Base-by-base conservation (phyloP, 2,113 vertebrate species). In the Dissostichus mawsoni region DNA sequence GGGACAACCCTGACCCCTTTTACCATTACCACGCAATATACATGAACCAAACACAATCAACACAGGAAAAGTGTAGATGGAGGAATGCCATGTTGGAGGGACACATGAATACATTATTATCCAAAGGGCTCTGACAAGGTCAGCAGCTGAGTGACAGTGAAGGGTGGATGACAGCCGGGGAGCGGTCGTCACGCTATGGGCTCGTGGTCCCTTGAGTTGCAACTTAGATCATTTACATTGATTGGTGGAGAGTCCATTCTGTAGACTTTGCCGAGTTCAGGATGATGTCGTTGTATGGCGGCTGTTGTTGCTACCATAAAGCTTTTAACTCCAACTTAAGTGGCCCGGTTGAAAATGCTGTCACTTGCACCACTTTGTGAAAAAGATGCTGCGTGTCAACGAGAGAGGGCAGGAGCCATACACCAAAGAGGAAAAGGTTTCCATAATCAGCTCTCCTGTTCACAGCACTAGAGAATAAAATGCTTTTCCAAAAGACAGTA, bases 81-180 rank as follows among this genome's bases (percentile, higher is more conserved):
- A 75, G 58, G 20, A 64, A 72, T 72, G 53, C 51, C 50, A 53
- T 16, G n/a, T 79, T 69, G 62, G 65, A 76, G 52, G 67, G 74
- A 56, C 47, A 16, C 56, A 73, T 85, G 59, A 80, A 93, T 92
- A 83, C 87, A 82, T 91, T 2, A 90, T 91, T 57, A 75, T 23
- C 25, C 51, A 45, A 29, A 85, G 48, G 61, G 41, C 70, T 5
- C 41, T 25, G 80, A 69, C 69, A 56, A 74, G 84, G 85, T 90
- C 77, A 44, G 62, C 3, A 8, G 7, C 47, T 55, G 61, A 69
- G 80, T 48, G 51, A 63, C 1, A 48, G 66, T 57, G 67, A 61
- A 67, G 83, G 51, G 67, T 61, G 63, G 58, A 69, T 11, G 59
- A 41, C 36, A 41, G 36, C 50, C 47, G 62, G 13, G 53, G 44